phyloP scores from a whole-genome alignment of 2,113 vertebrate species.

The Phyllostomus hastatus region DNA sequence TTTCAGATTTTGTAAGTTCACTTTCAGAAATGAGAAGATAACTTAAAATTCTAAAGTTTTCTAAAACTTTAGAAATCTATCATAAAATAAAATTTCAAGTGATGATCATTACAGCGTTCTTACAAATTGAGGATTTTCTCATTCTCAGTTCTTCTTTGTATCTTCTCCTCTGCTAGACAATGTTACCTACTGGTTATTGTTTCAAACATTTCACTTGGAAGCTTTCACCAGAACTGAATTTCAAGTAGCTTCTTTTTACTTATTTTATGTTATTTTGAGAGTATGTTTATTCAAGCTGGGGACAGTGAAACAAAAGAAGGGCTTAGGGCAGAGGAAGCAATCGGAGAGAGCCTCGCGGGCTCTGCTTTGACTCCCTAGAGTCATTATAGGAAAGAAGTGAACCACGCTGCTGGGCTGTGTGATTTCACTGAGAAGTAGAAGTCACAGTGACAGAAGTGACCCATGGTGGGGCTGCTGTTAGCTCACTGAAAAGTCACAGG shows the following conservation, averaged over 20 bases:
- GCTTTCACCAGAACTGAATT: not conserved
- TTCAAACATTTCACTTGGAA: not conserved
- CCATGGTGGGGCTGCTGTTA: too few relatives aligned
- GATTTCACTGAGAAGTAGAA: too few relatives aligned
- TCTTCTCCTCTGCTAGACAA: slow-evolving; percentile 11
- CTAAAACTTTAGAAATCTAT: not conserved
- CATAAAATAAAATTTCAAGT: slow-evolving; percentile 10
- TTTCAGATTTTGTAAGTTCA: slow-evolving; percentile 33
- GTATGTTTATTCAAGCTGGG: too few relatives aligned
- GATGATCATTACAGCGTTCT: not conserved
- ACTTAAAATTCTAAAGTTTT: slow-evolving; percentile 46
- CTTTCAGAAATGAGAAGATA: slow-evolving; percentile 25
- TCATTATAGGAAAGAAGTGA: too few relatives aligned
- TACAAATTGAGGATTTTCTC: slow-evolving; percentile 1
- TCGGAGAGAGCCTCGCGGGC: too few relatives aligned
- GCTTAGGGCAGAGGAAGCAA: not conserved
- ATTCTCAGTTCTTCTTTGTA: not conserved
- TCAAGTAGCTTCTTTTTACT: slow-evolving; percentile 12
- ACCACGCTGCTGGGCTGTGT: too few relatives aligned
- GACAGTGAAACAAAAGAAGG: not conserved
- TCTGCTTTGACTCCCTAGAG: too few relatives aligned
- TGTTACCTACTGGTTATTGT: slow-evolving; percentile 12
- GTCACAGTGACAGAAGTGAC: too few relatives aligned
- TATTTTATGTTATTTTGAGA: too few relatives aligned
- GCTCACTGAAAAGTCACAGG: too few relatives aligned